Evolutionary conservation across 1,140 invertebrate genomes (phyloP), one percentile per base, ranked within the genome.

Genomic region (Cyclina sinensis): DNA sequence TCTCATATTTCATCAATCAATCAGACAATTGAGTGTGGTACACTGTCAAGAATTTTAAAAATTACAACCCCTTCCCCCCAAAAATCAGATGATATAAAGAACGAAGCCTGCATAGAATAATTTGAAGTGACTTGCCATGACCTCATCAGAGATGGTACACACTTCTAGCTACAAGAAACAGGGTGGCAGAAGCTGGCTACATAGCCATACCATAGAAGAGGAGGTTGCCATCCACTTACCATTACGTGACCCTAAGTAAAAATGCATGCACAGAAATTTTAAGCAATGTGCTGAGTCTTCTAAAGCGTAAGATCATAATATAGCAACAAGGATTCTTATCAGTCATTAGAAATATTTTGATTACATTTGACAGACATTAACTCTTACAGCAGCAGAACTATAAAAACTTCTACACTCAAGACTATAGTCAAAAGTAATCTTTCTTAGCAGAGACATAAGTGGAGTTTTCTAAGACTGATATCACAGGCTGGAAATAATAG

Each of bases 221-320:
- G 73, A 81, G 78, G 86, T 59, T 74, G 86, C 78, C 79, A 81
- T 88, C 86, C 86, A 88, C 86, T 88, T 88, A 88, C 86, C 86
- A 88, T 88, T 83, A 68, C 65, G 79, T 21, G 78, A 82, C 78
- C 86, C 86, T 88, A 88, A 57, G 68, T 78, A 88, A 88, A n/a
- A 88, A 88, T 68, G 78, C 86, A 88, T 88, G 86, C 86, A 88
- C 62, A 88, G 79, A 78, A 88, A 68, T 65, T 81, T 79, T 88
- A 88, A 88, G 65, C 79, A 83, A 24, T 88, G 86, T 82, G 86
- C 79, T 79, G 37, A 21, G 24, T 37, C 65, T 37, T 70, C 3
- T n/a, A 5, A 37, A 37, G 32, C 12, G 12, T 9, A 27, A 16
- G 51, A 14, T 32, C 24, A 30, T 51, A 81, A 43, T 27, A 24